Conservation (phyloP, 2,797 vertebrate genomes). For the Apodemus agrarius region DNA sequence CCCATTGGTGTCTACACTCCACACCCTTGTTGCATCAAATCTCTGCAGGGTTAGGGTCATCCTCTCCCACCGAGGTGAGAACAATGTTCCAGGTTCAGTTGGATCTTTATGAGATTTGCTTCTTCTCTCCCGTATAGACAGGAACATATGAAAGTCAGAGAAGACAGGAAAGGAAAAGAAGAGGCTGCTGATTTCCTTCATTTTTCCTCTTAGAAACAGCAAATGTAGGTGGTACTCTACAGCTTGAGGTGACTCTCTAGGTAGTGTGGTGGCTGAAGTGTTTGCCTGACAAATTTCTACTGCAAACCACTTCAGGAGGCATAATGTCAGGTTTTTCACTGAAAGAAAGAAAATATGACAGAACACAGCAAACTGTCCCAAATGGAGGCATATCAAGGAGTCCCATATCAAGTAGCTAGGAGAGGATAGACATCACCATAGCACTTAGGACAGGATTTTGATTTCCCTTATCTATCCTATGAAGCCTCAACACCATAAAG, state of each 20-base stretch:
- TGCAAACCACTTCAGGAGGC: not conserved
- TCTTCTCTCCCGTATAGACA: not conserved
- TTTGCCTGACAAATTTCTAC: not conserved
- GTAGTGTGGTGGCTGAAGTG: not conserved
- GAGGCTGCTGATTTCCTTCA: not conserved
- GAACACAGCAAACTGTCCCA: not conserved
- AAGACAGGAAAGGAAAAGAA: not conserved
- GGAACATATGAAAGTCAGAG: not conserved
- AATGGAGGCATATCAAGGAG: not conserved
- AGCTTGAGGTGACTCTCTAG: not conserved
- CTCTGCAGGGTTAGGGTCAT: not conserved
- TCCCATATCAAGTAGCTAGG: not conserved
- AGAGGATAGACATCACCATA: not conserved
- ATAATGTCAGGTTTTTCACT: not conserved
- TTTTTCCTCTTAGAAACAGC: not conserved
- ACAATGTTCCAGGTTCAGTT: not conserved
- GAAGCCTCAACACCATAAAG: not conserved
- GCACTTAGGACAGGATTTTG: not conserved
- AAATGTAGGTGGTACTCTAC: not conserved
- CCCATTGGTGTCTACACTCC: not conserved
- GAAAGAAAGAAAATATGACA: not conserved
- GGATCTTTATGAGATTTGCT: not conserved
- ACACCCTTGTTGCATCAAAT: not conserved
- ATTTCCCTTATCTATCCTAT: not conserved
- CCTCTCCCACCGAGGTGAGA: not conserved